Conservation (phyloP, 2,888 invertebrate genomes). For the Oithona nana region DNA sequence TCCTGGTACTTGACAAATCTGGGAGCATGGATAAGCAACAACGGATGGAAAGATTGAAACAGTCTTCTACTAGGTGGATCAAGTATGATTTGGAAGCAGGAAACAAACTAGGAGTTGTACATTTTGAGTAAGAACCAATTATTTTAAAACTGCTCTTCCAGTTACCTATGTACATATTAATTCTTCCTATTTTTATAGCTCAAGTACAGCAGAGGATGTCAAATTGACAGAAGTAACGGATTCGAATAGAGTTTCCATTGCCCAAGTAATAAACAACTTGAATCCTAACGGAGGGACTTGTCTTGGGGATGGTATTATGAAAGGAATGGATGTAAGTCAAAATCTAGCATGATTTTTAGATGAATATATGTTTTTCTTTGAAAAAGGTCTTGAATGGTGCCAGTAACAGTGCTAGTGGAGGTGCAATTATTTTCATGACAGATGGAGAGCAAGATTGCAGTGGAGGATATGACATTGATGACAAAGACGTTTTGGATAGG, state of each 20-base stretch:
- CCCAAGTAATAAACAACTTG: background rate
- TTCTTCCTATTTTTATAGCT: background rate
- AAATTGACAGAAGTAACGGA: background rate
- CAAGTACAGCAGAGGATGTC: background rate
- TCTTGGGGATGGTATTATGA: background rate
- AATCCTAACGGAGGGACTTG: background rate
- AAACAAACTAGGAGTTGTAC: no score
- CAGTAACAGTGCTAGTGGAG: background rate
- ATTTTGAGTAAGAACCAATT: no score
- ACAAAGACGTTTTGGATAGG: conserved; percentile 16
- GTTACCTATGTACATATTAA: no score
- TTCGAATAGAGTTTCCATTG: background rate
- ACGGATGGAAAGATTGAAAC: conserved; percentile 21
- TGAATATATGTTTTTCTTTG: no score
- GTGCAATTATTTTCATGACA: conserved; percentile 1
- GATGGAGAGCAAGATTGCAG: background rate
- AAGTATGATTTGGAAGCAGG: conserved; percentile 22
- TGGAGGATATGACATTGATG: conserved; percentile 19
- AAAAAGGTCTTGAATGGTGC: background rate
- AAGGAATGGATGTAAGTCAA: background rate
- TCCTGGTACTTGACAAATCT: conserved; percentile 22
- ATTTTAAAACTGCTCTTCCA: no score
- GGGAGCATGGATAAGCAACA: conserved; percentile 22
- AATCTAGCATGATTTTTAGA: no score
- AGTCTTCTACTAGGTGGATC: conserved; percentile 23